Conservation (phyloP, 1,140 invertebrate genomes). For the Portunus trituberculatus region DNA sequence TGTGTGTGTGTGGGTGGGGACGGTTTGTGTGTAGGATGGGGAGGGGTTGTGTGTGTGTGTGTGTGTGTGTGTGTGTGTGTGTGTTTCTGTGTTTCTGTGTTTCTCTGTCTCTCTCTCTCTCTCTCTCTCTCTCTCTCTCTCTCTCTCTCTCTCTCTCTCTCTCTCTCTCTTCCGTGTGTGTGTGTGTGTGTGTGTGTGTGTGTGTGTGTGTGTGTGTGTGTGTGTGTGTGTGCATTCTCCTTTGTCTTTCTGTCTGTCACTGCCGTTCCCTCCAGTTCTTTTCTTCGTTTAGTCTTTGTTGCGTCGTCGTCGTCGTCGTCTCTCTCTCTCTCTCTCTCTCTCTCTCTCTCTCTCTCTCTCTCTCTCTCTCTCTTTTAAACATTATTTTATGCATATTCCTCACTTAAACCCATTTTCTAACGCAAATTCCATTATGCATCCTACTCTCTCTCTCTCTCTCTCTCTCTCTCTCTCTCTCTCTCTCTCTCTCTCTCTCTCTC, state of each 20-base stretch:
- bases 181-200: conserved; percentile 15
- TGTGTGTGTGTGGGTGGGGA: too few relatives aligned
- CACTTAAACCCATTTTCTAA: too few relatives aligned
- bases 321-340: neutral
- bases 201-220: conserved; percentile 30
- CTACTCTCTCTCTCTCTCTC: neutral
- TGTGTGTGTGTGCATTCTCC: neutral
- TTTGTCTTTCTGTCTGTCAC: neutral
- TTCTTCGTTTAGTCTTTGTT: neutral
- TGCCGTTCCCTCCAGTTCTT: neutral
- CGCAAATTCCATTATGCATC: too few relatives aligned
- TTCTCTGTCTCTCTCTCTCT: too few relatives aligned
- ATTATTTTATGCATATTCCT: too few relatives aligned
- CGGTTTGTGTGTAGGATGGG: too few relatives aligned
- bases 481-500: too few relatives aligned
- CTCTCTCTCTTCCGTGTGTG: neutral
- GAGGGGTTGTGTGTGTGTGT: too few relatives aligned
- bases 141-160: too few relatives aligned
- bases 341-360: neutral
- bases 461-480: neutral
- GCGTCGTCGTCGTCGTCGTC: neutral
- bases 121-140: too few relatives aligned
- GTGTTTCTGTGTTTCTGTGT: too few relatives aligned
- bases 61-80: too few relatives aligned
- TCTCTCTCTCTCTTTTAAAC: neutral